These are phyloP conservation scores for Aspidiotus destructor DNA, from an alignment of 2,888 invertebrate species.

Conservation along the genomic window DNA sequence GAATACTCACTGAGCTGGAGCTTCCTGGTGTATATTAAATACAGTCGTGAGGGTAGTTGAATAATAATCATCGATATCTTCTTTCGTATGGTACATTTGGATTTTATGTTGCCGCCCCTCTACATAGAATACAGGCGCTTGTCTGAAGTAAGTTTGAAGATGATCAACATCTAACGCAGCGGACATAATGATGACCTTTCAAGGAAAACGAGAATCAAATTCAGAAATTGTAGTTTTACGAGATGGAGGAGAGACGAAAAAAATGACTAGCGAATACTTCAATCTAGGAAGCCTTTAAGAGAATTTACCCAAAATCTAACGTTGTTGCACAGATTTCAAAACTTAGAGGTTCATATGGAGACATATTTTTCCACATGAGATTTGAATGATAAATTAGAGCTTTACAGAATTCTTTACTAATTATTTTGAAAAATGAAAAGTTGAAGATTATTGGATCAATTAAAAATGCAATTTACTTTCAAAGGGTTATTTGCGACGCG, in stretches of 20 bases:
- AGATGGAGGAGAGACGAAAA: not conserved
- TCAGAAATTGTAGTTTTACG: too few relatives aligned
- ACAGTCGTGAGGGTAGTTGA: constrained; percentile 73
- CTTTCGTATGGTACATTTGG: constrained; percentile 59
- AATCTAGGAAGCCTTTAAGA: too few relatives aligned
- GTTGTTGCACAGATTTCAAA: too few relatives aligned
- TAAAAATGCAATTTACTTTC: constrained; percentile 47
- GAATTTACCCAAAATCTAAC: too few relatives aligned
- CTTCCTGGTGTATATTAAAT: constrained; percentile 76
- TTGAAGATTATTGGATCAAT: too few relatives aligned
- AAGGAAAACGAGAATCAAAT: not conserved
- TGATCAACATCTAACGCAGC: constrained; percentile 95
- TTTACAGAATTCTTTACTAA: too few relatives aligned
- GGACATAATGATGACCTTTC: constrained; percentile 76
- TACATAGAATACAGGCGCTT: constrained; percentile 75
- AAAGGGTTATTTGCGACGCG: constrained; percentile 44
- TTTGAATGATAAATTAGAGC: too few relatives aligned
- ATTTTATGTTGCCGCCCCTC: constrained; percentile 82
- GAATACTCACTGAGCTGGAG: constrained; percentile 64
- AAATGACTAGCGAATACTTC: not conserved
- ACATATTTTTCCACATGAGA: too few relatives aligned
- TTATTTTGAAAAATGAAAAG: too few relatives aligned
- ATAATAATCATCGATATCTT: constrained; percentile 71
- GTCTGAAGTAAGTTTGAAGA: constrained; percentile 79
- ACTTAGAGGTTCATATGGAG: too few relatives aligned